These are phyloP conservation scores for Coracopsis vasa DNA, from an alignment of 2,113 vertebrate species.

Conservation along the genomic window DNA sequence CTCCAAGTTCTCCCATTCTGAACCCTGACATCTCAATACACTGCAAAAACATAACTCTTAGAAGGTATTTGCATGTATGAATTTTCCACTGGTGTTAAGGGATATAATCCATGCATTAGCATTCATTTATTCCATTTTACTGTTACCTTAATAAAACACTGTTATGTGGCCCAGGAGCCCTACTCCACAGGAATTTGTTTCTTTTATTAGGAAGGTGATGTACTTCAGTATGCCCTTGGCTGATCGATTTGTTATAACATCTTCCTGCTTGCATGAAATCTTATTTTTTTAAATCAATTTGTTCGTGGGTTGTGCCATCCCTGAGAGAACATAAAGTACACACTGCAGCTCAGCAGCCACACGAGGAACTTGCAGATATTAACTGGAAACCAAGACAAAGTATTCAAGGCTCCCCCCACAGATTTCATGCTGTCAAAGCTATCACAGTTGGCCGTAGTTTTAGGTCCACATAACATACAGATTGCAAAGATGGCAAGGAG, in stretches of 20 bases:
- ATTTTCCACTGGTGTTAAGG: background rate
- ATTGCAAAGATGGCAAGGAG: background rate
- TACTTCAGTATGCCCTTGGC: slow-evolving; percentile 60
- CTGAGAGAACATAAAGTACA: background rate
- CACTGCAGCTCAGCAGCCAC: background rate
- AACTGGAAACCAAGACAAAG: background rate
- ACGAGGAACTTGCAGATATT: background rate
- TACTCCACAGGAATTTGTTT: slow-evolving; percentile 15
- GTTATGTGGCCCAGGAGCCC: slow-evolving; percentile 56
- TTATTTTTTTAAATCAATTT: slow-evolving; percentile 12
- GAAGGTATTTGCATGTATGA: background rate
- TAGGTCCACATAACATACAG: background rate
- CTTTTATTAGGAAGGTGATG: background rate
- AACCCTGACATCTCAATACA: background rate
- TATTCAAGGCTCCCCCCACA: background rate
- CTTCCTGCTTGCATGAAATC: slow-evolving; percentile 34
- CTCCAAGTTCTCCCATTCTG: background rate
- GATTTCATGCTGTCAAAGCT: background rate
- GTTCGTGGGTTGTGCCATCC: background rate
- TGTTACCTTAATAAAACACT: slow-evolving; percentile 1
- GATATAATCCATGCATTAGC: background rate
- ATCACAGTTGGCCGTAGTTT: background rate
- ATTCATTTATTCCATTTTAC: slow-evolving; percentile 26
- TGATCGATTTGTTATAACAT: slow-evolving; percentile 34
- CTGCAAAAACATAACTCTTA: background rate